Evolutionary conservation across 2,113 vertebrate genomes (phyloP), one percentile per base, ranked within the genome.

Genomic region (Peromyscus polionotus): DNA sequence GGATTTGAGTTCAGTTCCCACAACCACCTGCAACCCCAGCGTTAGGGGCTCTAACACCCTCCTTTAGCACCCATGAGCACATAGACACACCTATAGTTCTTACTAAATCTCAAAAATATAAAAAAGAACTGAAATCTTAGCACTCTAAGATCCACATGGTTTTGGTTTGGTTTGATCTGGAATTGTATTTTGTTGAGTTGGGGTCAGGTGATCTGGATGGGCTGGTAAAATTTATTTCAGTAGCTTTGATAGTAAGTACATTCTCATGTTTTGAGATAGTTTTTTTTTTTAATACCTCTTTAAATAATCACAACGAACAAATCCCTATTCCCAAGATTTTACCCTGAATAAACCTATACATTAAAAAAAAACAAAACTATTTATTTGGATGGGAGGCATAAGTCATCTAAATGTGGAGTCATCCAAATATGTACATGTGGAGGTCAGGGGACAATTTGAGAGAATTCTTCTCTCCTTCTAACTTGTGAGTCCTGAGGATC

Each of bases 331-430:
- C 24, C 48, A n/a, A 31, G 42, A 63, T 54, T 92, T 93, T 79
- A 95, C 54, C 94, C 39, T 85, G 81, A 94, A 89, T 65, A 86
- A 39, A 90, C 19, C 16, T 57, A 48, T 63, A 54, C n/a, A 51
- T 33, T 1, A 51, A 68, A 48, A 33, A 61, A 84, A 42, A 19
- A 7, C 26, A 57, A 1, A n/a, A n/a, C 28, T 65, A 45, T 63
- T 63, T 63, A 39, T 65, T 28, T 67, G 61, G 26, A 28, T 10
- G 39, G 26, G 12, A 24, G 22, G 3, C 14, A 31, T 33, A 19
- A 59, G 33, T 22, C 57, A 84, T 39, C 3, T 6, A 61, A 42
- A 61, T 28, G 57, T 28, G n/a, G 33, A 57, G 33, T 22, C 57
- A 84, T 42, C 1, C 3, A 16, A 42, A 42, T 28, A 24, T 17